phyloP scores from a whole-genome alignment of 2,113 vertebrate species.

The Urocitellus parryii region DNA sequence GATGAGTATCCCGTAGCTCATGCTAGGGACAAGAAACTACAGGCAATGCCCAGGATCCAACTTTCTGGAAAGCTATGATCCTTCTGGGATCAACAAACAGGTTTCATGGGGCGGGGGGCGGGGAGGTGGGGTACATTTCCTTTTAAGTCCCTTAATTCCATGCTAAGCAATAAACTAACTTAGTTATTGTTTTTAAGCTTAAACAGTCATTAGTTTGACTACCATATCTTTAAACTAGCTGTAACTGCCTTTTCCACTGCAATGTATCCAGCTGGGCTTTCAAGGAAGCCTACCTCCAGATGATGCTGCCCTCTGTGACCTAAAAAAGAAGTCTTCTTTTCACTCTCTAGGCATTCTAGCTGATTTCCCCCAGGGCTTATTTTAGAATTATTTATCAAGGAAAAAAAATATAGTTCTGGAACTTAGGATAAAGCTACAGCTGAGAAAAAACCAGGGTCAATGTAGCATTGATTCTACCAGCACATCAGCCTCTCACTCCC shows the following conservation, averaged over 20 bases:
- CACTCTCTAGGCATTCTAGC: not conserved
- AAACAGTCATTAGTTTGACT: not conserved
- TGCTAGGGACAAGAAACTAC: not conserved
- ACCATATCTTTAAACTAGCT: not conserved
- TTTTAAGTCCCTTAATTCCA: not conserved
- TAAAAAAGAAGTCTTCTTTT: not conserved
- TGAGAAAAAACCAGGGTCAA: not conserved
- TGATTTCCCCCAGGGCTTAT: not conserved
- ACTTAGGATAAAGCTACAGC: not conserved
- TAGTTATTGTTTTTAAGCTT: not conserved
- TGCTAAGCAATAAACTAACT: not conserved
- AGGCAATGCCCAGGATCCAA: not conserved
- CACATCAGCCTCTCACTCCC: not conserved
- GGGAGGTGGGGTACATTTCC: not conserved
- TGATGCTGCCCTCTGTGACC: not conserved
- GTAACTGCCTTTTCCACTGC: not conserved
- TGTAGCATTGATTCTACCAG: fast-evolving
- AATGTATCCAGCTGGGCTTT: not conserved
- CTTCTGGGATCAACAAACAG: not conserved
- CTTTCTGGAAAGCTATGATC: not conserved
- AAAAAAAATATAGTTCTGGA: not conserved
- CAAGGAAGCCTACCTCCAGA: not conserved
- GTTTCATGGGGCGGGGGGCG: not conserved
- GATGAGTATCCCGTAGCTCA: not conserved
- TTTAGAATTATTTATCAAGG: not conserved